phyloP scores from a whole-genome alignment of 1,140 invertebrate species.

The Oryzaephilus surinamensis region DNA sequence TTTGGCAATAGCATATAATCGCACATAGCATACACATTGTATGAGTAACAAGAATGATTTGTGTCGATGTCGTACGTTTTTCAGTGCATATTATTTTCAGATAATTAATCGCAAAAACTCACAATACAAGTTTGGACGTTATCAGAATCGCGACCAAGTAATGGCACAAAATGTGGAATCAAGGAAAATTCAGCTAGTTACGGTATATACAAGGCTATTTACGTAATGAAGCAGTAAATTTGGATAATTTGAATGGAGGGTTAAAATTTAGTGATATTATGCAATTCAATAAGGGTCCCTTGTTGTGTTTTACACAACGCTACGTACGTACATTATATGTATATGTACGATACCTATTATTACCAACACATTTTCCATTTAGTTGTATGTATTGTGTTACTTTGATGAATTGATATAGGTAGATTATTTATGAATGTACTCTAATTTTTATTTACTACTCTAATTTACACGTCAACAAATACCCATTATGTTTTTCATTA shows the following conservation, averaged over 20 bases:
- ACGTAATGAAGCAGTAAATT: slow-evolving; percentile 26
- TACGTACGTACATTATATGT: no score
- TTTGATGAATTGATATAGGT: no score
- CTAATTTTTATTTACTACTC: no score
- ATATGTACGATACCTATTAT: no score
- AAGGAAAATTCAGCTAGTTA: slow-evolving; percentile 3
- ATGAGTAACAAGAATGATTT: neutral
- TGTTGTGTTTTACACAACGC: no score
- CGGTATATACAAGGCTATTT: slow-evolving; percentile 16
- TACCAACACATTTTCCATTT: no score
- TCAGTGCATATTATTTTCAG: neutral
- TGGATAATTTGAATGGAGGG: slow-evolving; percentile 14
- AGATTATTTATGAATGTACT: no score
- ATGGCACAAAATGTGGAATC: slow-evolving; percentile 4
- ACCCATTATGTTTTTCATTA: no score
- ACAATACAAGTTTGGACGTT: slow-evolving; percentile 17
- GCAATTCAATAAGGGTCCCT: no score
- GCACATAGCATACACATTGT: no score
- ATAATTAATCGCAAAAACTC: slow-evolving; percentile 24
- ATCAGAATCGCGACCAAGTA: slow-evolving; percentile 9
- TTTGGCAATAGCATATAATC: neutral
- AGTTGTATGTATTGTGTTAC: no score
- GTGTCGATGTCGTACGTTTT: slow-evolving; percentile 3
- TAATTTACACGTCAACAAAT: no score
- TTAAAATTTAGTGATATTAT: slow-evolving; percentile 2